A percentile compares a stretch with the other conserved stretches of the same genome.
Conservation (phyloP, 2,797 vertebrate genomes). For the Sebastes hubbsi region DNA sequence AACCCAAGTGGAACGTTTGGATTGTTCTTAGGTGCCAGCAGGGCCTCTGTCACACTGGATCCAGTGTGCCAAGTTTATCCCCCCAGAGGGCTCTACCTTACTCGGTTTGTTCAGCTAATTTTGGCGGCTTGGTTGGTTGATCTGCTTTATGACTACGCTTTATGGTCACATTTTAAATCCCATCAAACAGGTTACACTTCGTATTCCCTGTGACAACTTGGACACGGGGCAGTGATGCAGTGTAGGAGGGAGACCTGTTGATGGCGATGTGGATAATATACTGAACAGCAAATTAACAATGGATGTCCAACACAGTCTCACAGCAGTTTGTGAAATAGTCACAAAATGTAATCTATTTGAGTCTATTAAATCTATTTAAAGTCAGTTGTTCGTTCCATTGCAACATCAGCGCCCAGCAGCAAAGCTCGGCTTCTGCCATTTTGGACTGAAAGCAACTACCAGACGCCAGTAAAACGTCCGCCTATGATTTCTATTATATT, state of each 20-base stretch:
- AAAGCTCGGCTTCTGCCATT: no score
- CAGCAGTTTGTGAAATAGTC: no score
- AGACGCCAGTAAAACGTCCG: no score
- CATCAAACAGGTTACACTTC: conserved; percentile 43
- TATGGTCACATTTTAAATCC: conserved; percentile 61
- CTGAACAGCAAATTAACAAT: neutral
- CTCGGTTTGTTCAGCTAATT: conserved; percentile 79
- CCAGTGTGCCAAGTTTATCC: conserved; percentile 67
- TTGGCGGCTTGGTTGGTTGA: conserved; percentile 65
- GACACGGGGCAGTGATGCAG: neutral
- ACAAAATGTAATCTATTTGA: no score
- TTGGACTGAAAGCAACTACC: no score
- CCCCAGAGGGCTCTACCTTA: conserved; percentile 71
- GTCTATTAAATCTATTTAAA: no score
- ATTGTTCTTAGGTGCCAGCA: conserved; percentile 73
- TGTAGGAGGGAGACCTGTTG: neutral
- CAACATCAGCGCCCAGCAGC: no score
- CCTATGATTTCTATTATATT: no score
- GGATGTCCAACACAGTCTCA: neutral
- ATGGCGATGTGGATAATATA: neutral
- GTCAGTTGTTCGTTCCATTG: no score
- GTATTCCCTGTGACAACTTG: conserved; percentile 23
- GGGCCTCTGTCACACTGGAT: conserved; percentile 70
- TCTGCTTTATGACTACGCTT: conserved; percentile 64
- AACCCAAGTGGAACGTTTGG: conserved; percentile 75